Conservation (phyloP, 2,113 vertebrate genomes). For the Micromys minutus region DNA sequence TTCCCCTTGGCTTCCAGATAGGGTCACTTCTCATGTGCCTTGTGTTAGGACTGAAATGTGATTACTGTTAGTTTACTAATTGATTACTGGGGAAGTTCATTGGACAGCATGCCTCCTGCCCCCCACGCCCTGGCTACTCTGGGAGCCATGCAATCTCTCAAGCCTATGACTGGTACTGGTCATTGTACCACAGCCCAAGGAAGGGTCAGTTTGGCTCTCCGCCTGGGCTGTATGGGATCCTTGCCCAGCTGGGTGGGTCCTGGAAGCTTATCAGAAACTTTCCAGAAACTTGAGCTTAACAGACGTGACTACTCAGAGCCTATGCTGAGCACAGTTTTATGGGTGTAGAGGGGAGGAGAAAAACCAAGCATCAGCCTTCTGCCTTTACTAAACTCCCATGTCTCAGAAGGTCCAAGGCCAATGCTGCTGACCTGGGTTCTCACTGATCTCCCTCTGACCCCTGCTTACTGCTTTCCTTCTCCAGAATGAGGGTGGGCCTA, state of each 20-base stretch:
- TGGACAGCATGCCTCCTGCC: background rate
- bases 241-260: background rate
- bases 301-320: background rate
- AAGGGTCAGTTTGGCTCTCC: background rate
- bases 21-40: background rate
- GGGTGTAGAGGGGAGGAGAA: background rate
- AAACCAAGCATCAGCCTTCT: background rate
- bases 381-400: background rate
- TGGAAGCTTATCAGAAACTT: background rate
- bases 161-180: background rate
- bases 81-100: background rate
- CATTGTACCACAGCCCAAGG: background rate
- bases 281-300: background rate
- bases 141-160: background rate
- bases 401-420: background rate
- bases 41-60: accelerated
- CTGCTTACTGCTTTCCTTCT: background rate
- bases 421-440: background rate
- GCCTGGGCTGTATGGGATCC: background rate
- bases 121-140: background rate
- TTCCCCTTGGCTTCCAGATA: background rate
- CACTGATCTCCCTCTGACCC: no score
- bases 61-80: background rate
- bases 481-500: background rate
- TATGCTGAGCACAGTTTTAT: background rate